These are phyloP conservation scores for Coenonympha glycerion DNA, from an alignment of 2,888 invertebrate genomes.

Conservation along the genomic window DNA sequence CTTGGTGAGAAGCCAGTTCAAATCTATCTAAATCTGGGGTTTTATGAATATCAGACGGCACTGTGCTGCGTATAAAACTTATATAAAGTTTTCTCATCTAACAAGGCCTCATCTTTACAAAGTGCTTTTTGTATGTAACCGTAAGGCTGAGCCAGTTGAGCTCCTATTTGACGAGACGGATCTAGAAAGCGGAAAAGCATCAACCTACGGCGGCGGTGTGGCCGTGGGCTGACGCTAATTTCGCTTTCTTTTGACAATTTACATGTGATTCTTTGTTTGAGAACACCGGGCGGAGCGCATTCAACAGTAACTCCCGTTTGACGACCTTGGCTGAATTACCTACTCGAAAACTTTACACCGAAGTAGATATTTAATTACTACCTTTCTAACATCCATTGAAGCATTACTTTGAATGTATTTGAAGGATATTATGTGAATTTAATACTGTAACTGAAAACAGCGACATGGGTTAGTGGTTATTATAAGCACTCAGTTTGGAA, in stretches of 20 bases:
- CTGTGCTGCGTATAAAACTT: too few species aligned
- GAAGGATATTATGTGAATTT: not conserved
- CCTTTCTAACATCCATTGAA: not conserved
- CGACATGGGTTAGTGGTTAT: too few species aligned
- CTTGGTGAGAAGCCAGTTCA: too few species aligned
- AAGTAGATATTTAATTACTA: not conserved
- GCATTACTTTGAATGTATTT: not conserved
- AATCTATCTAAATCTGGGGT: too few species aligned
- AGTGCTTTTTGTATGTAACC: not conserved
- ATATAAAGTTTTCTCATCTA: too few species aligned
- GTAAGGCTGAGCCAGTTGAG: not conserved
- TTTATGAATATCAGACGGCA: too few species aligned
- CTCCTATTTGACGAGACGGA: conserved; percentile 30
- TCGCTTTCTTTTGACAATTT: conserved; percentile 63
- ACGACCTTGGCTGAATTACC: conserved; percentile 10
- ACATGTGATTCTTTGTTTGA: conserved; percentile 48
- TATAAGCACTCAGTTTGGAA: too few species aligned
- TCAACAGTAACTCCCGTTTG: not conserved
- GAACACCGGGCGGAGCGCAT: conserved; percentile 8
- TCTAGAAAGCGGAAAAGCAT: conserved; percentile 71
- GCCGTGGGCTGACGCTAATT: conserved; percentile 50
- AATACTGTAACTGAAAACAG: not conserved
- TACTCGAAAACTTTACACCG: not conserved
- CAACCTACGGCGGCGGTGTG: conserved; percentile 55
- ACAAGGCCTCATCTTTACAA: not conserved